Base-by-base conservation (phyloP, 2,113 vertebrate genomes). In the Lophura nycthemera region DNA sequence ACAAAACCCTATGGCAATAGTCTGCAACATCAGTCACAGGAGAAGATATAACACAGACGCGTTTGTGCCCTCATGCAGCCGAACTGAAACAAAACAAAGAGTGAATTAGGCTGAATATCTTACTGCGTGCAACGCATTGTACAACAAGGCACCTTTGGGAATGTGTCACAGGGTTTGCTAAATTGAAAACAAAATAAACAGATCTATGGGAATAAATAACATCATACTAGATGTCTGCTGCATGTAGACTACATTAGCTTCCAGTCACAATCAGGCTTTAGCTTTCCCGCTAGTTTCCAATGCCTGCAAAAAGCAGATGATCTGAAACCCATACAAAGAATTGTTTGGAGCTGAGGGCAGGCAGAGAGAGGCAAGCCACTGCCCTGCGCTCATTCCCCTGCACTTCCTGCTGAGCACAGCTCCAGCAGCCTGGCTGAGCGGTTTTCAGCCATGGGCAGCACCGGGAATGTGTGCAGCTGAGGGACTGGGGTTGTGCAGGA, bases 161-260 rank as follows among this genome's bases (percentile, higher is more conserved):
- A 96, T 96, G 95, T 97, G 96, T 97, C 97, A 97, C 93, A 93
- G 93, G 94, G 92, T 96, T 92, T 97, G 95, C 96, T 96, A 97
- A 97, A 97, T 96, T 96, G 96, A 97, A 97, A 98, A 96, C 96
- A 97, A 97, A 97, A 97, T 97, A 97, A 97, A 97, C 96, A 97
- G 95, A 96, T 97, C 97, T 97, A 92, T 97, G 97, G 93, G 96
- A 97, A 97, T 97, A 97, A 97, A 97, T 97, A 97, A 96, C 96
- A 96, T 96, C 95, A 95, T 97, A 97, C 95, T 97, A 97, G 96
- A 93, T 95, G 96, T 93, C 95, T 95, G 95, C 91, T 84, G 93
- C 92, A 79, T 91, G 93, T 89, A 97, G 95, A 92, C 96, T 92
- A 74, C 90, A 95, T 96, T 95, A 95, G 86, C 92, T 96, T 90